Evolutionary conservation across 2,113 vertebrate genomes (phyloP).

Genomic region (Zosterops japonicus): DNA sequence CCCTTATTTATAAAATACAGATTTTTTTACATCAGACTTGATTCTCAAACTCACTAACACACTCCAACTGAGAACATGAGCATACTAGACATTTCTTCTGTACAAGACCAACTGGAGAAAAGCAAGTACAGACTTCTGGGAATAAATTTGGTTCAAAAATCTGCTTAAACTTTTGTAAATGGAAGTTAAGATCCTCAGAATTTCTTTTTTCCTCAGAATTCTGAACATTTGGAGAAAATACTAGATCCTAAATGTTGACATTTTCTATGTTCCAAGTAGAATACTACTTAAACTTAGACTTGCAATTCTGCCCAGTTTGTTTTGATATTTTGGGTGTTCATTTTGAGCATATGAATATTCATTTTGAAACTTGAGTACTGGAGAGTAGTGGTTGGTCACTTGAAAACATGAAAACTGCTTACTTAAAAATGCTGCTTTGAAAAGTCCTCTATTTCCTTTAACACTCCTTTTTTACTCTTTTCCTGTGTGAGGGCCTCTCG

Average conservation of each 20-base stretch:
- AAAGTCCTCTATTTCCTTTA: neutral
- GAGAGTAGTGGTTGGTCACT: too few relatives aligned
- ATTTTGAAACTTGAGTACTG: neutral
- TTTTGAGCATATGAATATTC: neutral
- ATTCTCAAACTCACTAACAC: neutral
- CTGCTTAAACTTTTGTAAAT: neutral
- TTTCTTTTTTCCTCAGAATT: neutral
- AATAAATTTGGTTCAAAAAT: neutral
- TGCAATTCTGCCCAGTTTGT: neutral
- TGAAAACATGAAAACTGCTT: neutral
- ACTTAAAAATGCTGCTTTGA: neutral
- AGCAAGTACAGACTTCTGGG: neutral
- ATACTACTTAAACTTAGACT: neutral
- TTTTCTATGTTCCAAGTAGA: neutral
- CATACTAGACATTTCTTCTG: neutral
- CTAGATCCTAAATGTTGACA: neutral
- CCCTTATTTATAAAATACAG: neutral
- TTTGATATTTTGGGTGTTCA: neutral
- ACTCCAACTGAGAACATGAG: accelerated
- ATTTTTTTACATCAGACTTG: neutral
- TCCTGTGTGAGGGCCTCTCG: accelerated
- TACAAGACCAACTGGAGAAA: neutral
- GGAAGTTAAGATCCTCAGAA: neutral
- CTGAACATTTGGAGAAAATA: neutral
- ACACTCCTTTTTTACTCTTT: neutral